Conservation (phyloP, 1,140 invertebrate genomes). For the Leptopilina boulardi region DNA sequence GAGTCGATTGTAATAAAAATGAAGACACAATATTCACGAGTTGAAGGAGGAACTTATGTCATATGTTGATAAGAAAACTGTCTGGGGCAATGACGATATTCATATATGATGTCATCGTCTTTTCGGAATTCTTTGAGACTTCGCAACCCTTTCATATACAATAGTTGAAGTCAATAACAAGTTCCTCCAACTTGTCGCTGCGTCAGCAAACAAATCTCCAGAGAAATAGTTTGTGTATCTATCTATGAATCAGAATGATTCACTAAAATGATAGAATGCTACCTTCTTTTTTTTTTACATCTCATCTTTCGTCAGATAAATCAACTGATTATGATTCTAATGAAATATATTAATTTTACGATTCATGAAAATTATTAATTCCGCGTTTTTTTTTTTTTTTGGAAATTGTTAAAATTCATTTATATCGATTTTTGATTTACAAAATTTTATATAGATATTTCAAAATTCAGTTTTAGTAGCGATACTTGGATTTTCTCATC, state of each 20-base stretch:
- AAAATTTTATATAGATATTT: no score
- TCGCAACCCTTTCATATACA: neutral
- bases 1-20: neutral
- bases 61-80: slow-evolving; percentile 30
- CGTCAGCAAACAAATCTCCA: slow-evolving; percentile 18
- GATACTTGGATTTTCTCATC: no score
- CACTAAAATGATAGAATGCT: neutral
- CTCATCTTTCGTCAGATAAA: slow-evolving; percentile 21
- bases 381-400: neutral
- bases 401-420: no score
- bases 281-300: slow-evolving; percentile 1
- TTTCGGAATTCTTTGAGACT: slow-evolving; percentile 41
- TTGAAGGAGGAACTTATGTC: slow-evolving; percentile 38
- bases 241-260: slow-evolving; percentile 19
- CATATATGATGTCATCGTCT: slow-evolving; percentile 62
- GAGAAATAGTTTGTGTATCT: slow-evolving; percentile 48
- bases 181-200: slow-evolving; percentile 19
- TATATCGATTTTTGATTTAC: no score
- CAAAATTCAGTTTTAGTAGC: no score
- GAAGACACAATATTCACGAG: neutral
- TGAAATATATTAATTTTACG: neutral
- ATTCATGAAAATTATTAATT: neutral
- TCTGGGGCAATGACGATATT: slow-evolving; percentile 46
- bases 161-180: slow-evolving; percentile 9
- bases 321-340: neutral